Conservation (phyloP, 2,888 invertebrate genomes). For the Petrolisthes manimaculis region DNA sequence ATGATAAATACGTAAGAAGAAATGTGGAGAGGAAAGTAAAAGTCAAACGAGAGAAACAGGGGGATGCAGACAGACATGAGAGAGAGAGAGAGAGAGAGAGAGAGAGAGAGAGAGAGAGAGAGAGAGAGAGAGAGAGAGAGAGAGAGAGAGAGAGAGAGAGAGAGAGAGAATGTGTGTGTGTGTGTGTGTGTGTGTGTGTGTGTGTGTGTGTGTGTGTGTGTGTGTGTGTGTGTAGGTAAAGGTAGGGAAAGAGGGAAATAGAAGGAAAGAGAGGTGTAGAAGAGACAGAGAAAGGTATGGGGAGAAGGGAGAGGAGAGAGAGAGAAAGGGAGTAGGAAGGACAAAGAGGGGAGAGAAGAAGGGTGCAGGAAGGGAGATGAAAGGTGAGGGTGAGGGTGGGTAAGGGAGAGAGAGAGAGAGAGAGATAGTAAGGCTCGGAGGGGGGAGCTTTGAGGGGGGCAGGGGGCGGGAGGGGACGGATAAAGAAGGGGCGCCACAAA, state of each 20-base stretch:
- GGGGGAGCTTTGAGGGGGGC: background rate
- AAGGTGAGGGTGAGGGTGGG: background rate
- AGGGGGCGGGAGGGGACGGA: background rate
- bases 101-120: conserved; percentile 10
- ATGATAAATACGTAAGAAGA: no score
- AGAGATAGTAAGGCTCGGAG: background rate
- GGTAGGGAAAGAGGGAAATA: background rate
- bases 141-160: background rate
- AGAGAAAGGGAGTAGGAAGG: background rate
- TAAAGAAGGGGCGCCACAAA: conserved; percentile 17
- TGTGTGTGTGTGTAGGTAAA: no score
- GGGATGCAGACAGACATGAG: background rate
- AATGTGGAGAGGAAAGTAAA: no score
- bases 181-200: no score
- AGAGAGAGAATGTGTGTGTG: no score
- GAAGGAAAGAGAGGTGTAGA: background rate
- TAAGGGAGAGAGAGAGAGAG: background rate
- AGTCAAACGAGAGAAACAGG: no score
- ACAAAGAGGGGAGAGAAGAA: background rate
- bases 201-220: no score
- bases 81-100: background rate
- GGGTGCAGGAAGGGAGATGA: background rate
- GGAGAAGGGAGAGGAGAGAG: background rate
- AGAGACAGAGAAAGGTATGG: background rate
- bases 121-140: background rate